phyloP scores from a whole-genome alignment of 1,140 invertebrate species.

The Xylocopa sonorina region DNA sequence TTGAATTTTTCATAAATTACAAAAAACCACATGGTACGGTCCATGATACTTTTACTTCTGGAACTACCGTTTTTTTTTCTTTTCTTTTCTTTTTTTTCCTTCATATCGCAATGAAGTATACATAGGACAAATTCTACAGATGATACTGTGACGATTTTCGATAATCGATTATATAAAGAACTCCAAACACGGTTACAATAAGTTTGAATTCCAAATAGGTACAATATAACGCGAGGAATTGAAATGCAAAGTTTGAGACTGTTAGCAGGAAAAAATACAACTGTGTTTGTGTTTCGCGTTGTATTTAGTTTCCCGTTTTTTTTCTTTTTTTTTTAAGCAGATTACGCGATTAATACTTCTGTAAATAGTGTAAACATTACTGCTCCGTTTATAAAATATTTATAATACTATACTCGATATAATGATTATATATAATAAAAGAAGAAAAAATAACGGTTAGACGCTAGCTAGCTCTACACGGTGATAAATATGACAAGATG shows the following conservation, averaged over 20 bases:
- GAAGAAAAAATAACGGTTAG: slow-evolving; percentile 49
- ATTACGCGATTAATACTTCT: slow-evolving; percentile 69
- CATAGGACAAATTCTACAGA: slow-evolving; percentile 44
- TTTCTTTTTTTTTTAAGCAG: too few relatives aligned
- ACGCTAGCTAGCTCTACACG: slow-evolving; percentile 61
- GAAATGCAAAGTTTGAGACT: slow-evolving; percentile 31
- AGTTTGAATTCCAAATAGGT: background rate
- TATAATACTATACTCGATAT: slow-evolving; percentile 71
- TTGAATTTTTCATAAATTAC: background rate
- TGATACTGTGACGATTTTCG: slow-evolving; percentile 28
- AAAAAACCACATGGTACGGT: background rate
- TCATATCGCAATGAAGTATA: slow-evolving; percentile 28
- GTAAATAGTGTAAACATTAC: slow-evolving; percentile 79
- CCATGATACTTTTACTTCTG: slow-evolving; percentile 40
- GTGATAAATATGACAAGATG: slow-evolving; percentile 68
- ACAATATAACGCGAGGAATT: background rate
- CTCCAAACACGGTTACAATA: background rate
- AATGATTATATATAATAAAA: slow-evolving; percentile 38
- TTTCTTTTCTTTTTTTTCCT: background rate
- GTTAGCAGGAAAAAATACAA: slow-evolving; percentile 36
- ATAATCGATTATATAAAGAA: slow-evolving; percentile 27
- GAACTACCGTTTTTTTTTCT: slow-evolving; percentile 29
- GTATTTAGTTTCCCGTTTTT: slow-evolving; percentile 33
- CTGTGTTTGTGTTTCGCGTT: slow-evolving; percentile 17
- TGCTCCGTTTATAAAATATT: slow-evolving; percentile 72